Evolutionary conservation across 2,888 invertebrate genomes (phyloP), one percentile per base, ranked within the genome.

Genomic region (Neoaliturus tenellus): DNA sequence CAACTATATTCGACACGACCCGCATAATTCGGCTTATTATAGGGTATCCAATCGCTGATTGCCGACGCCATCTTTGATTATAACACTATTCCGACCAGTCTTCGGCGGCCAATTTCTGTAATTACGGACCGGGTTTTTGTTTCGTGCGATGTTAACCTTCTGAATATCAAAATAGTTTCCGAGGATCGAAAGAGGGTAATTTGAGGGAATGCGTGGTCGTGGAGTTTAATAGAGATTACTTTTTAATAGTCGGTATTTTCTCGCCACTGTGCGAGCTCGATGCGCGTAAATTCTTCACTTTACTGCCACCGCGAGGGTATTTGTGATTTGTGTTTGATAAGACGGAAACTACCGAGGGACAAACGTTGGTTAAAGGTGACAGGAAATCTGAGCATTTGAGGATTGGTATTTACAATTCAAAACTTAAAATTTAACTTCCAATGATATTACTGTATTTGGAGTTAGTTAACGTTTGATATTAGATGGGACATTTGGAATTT

Each of bases 1-100:
- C 78, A 78, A 78, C 55, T 78, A 78, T 78, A 78, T 78, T 78
- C 78, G 51, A 48, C 78, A 78, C 78, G 44, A 75, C 39, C 71
- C 44, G 55, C 35, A 78, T 78, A 78, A 78, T 78, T 51, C 48
- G 78, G n/a, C 78, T 78, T 78, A 55, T 55, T 55, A 55, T 17
- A 51, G 55, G 33, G 39, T 41, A 39, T 25, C 48, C 55, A 78
- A 55, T 55, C 55, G 48, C 33, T 33, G 35, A 31, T 55, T 48
- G 78, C 78, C 31, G 78, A 3, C 78, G 78, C 78, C 78, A 78
- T 78, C 48, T 78, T 78, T 78, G 78, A 78, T 78, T 55, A 55
- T 55, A 55, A 48, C 78, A 55, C 75, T 44, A 75, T 75, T 71
- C 71, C 75, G 44, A 39, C 75, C 75, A 75, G 35, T 71, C 44